A percentile compares a stretch with the other conserved stretches of the same genome.
These are phyloP conservation scores for Syrrhaptes paradoxus DNA, from an alignment of 2,113 vertebrate species.

Conservation along the genomic window DNA sequence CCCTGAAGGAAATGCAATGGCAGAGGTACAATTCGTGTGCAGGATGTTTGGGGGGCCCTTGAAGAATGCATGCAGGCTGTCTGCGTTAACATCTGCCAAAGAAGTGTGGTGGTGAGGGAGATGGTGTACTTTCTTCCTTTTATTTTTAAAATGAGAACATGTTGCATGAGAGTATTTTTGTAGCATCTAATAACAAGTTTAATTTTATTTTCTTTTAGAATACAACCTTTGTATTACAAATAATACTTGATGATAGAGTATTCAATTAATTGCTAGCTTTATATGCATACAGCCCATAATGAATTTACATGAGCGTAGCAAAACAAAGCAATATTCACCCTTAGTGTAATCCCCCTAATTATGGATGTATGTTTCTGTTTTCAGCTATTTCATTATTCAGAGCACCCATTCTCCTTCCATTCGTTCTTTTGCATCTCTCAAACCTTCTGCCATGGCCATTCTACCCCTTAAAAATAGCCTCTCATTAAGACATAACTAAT, in stretches of 20 bases:
- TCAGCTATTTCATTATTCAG: background rate
- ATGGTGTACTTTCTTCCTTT: background rate
- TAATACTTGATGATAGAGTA: background rate
- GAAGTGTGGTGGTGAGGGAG: background rate
- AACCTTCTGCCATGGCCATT: accelerated
- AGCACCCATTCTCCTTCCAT: background rate
- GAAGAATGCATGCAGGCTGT: background rate
- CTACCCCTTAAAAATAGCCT: background rate
- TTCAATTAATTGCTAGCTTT: background rate
- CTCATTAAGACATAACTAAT: background rate
- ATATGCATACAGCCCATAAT: background rate
- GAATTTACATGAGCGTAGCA: background rate
- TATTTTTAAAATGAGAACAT: background rate
- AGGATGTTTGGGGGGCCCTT: background rate
- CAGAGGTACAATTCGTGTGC: background rate
- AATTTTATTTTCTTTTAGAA: background rate
- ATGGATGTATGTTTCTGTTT: background rate
- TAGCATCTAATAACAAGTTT: background rate
- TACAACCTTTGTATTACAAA: background rate
- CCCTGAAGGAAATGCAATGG: background rate
- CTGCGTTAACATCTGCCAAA: background rate
- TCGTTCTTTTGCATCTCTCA: background rate
- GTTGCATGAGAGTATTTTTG: background rate
- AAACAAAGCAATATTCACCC: background rate
- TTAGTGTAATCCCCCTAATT: background rate